A percentile compares a stretch with the other conserved stretches of the same genome.
Evolutionary conservation across 2,113 vertebrate species (phyloP).

Genomic region (Scomber colias): DNA sequence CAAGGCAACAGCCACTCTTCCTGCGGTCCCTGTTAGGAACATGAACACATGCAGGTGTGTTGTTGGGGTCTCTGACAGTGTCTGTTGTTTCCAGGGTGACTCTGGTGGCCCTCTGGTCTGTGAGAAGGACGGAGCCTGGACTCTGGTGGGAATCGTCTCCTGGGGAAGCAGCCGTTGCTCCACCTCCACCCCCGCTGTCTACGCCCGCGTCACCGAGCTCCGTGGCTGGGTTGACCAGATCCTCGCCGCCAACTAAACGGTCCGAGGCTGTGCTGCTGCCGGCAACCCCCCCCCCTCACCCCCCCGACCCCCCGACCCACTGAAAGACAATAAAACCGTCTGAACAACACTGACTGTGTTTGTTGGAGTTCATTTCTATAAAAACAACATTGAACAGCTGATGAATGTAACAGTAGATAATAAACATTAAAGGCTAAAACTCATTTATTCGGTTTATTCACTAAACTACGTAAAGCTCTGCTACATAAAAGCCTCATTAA

Average conservation of each 20-base stretch:
- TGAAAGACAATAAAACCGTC: too few species aligned
- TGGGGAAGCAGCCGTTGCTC: slow-evolving; percentile 84
- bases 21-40: neutral
- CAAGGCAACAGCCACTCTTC: too few species aligned
- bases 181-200: slow-evolving; percentile 80
- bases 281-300: neutral
- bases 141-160: slow-evolving; percentile 84
- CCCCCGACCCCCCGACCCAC: too few species aligned
- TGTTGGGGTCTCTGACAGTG: neutral
- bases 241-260: slow-evolving; percentile 80
- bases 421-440: too few species aligned
- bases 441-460: too few species aligned
- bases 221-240: slow-evolving; percentile 82
- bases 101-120: slow-evolving; percentile 85
- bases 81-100: slow-evolving; percentile 70
- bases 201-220: slow-evolving; percentile 82
- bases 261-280: neutral
- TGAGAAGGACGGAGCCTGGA: slow-evolving; percentile 77
- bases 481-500: too few species aligned
- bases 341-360: too few species aligned
- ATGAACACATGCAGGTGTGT: neutral
- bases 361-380: too few species aligned
- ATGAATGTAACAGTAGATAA: too few species aligned
- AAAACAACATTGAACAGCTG: too few species aligned
- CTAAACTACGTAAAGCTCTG: too few species aligned